Evolutionary conservation across 2,797 vertebrate genomes (phyloP).

Genomic region (Galaxias olidus): DNA sequence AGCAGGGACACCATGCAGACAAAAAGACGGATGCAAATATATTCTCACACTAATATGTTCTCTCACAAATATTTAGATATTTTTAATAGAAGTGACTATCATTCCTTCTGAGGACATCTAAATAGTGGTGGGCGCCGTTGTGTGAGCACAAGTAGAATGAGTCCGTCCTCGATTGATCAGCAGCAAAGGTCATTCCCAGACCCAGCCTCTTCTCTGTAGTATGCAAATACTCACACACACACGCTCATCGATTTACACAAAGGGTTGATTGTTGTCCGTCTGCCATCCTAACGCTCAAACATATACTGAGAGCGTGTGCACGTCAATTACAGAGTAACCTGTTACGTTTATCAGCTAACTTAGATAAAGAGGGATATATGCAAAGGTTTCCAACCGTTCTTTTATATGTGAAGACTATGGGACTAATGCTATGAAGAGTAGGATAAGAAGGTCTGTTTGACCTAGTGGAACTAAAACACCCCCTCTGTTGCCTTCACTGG

Average conservation of each 20-base stretch:
- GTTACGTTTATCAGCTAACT: constrained; percentile 45
- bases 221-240: constrained; percentile 22
- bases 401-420: constrained; percentile 13
- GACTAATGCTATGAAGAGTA: background rate
- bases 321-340: constrained; percentile 27
- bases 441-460: constrained; percentile 15
- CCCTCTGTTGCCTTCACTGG: background rate
- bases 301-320: constrained; percentile 10
- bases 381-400: constrained; percentile 68
- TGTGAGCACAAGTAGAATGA: too few relatives aligned
- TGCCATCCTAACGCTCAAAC: constrained; percentile 35
- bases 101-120: too few relatives aligned
- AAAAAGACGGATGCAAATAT: too few relatives aligned
- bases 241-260: constrained; percentile 6
- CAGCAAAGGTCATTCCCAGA: constrained; percentile 32
- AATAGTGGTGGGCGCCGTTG: too few relatives aligned
- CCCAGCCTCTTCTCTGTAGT: constrained; percentile 20
- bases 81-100: too few relatives aligned
- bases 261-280: constrained; percentile 43
- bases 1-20: too few relatives aligned
- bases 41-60: too few relatives aligned
- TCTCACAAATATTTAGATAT: too few relatives aligned
- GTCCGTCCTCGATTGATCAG: too few relatives aligned
- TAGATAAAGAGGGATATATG: constrained; percentile 46
- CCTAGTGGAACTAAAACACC: background rate